Evolutionary conservation across 2,888 invertebrate genomes (phyloP).

Genomic region (Acleris holmiana): DNA sequence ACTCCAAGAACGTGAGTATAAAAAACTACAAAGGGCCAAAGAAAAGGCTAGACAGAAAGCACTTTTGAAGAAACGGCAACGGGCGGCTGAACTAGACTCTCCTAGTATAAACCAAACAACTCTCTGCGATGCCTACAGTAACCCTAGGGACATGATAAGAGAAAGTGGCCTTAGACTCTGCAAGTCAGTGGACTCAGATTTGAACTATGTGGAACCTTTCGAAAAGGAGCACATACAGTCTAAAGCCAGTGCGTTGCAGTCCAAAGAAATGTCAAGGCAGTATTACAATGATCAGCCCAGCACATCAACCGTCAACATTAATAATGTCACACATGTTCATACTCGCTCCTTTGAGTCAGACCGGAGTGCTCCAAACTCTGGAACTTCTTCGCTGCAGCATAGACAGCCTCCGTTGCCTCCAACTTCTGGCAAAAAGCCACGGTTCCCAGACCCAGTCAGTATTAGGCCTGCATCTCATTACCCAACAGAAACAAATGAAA

Average conservation of each 20-base stretch:
- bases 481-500: slow-evolving; percentile 61
- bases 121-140: slow-evolving; percentile 78
- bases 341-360: slow-evolving; percentile 63
- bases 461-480: slow-evolving; percentile 79
- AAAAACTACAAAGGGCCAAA: slow-evolving; percentile 76
- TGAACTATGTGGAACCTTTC: slow-evolving; percentile 80
- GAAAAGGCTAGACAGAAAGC: slow-evolving; percentile 78
- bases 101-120: slow-evolving; percentile 57
- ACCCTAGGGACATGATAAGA: slow-evolving; percentile 72
- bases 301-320: slow-evolving; percentile 55
- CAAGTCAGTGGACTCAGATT: slow-evolving; percentile 78
- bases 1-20: slow-evolving; percentile 77
- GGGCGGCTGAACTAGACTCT: slow-evolving; percentile 55
- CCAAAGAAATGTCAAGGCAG: slow-evolving; percentile 72
- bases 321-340: slow-evolving; percentile 57
- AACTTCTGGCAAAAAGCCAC: slow-evolving; percentile 69
- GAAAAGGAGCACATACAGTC: slow-evolving; percentile 79
- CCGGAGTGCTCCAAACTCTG: slow-evolving; percentile 45
- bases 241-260: slow-evolving; percentile 74
- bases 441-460: slow-evolving; percentile 77
- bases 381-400: slow-evolving; percentile 58
- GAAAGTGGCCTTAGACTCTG: slow-evolving; percentile 71
- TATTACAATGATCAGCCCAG: slow-evolving; percentile 64
- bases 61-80: slow-evolving; percentile 74
- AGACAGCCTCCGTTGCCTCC: slow-evolving; percentile 76